Evolutionary conservation across 2,888 invertebrate genomes (phyloP).

Genomic region (Ormyrus thymus): DNA sequence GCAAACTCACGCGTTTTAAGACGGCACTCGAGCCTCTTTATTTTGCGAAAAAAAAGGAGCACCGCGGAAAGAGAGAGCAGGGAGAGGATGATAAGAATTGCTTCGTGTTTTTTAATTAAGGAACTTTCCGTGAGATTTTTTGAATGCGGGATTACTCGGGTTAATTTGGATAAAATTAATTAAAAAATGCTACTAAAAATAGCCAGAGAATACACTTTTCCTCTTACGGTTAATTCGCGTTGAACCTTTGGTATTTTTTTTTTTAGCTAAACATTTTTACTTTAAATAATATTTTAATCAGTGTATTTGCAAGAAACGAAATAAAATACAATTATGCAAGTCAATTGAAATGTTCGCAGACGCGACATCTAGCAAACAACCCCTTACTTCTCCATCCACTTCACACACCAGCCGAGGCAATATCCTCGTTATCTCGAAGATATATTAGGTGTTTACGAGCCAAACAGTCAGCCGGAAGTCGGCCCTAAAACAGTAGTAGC

Average conservation of each 20-base stretch:
- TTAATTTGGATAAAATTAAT: background rate
- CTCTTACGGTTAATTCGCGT: too few species aligned
- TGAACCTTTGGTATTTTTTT: too few species aligned
- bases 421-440: slow-evolving; percentile 54
- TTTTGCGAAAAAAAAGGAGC: slow-evolving; percentile 1
- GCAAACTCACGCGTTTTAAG: slow-evolving; percentile 55
- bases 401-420: too few species aligned
- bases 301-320: too few species aligned
- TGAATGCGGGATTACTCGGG: background rate
- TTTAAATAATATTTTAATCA: too few species aligned
- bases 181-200: background rate
- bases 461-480: slow-evolving; percentile 33
- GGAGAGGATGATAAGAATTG: background rate
- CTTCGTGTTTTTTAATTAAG: slow-evolving; percentile 45
- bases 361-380: too few species aligned
- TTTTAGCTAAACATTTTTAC: too few species aligned
- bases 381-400: too few species aligned
- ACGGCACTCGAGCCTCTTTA: slow-evolving; percentile 21
- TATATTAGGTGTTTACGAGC: slow-evolving; percentile 56
- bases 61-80: background rate
- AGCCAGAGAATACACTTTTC: background rate
- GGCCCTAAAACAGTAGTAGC: slow-evolving; percentile 46
- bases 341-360: too few species aligned
- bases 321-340: too few species aligned
- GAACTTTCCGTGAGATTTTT: background rate